Evolutionary conservation across 2,113 vertebrate species (phyloP).

Genomic region (Octodon degus): DNA sequence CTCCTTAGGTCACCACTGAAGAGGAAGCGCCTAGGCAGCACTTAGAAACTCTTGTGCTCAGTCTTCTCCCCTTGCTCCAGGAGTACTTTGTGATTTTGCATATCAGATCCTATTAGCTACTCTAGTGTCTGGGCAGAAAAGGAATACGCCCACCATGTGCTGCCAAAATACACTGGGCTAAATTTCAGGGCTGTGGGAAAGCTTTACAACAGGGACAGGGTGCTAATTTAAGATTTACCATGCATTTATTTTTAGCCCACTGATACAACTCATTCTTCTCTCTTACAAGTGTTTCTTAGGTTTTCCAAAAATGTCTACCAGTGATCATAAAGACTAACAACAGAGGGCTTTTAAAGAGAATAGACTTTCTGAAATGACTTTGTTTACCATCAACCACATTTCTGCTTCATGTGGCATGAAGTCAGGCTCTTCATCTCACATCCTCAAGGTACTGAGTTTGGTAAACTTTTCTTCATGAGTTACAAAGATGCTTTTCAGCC

Average conservation of each 20-base stretch:
- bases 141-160: background rate
- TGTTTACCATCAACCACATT: background rate
- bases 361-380: background rate
- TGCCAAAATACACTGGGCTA: background rate
- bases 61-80: background rate
- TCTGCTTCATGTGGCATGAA: background rate
- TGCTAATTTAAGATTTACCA: background rate
- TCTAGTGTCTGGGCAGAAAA: background rate
- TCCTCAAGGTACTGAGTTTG: background rate
- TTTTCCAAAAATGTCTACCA: slow-evolving; percentile 43
- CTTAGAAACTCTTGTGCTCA: background rate
- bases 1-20: background rate
- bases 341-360: background rate
- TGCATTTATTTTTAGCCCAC: background rate
- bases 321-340: background rate
- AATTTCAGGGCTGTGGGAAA: background rate
- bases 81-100: background rate
- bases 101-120: background rate
- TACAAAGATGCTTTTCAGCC: background rate
- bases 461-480: background rate
- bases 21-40: background rate
- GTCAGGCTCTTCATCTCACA: background rate
- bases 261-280: slow-evolving; percentile 8
- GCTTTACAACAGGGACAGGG: background rate
- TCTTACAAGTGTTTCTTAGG: background rate